Percentiles rank a stretch among this genome's conserved stretches.
Evolutionary conservation across 1,140 invertebrate species (phyloP).

Genomic region (Drosophila suzukii): DNA sequence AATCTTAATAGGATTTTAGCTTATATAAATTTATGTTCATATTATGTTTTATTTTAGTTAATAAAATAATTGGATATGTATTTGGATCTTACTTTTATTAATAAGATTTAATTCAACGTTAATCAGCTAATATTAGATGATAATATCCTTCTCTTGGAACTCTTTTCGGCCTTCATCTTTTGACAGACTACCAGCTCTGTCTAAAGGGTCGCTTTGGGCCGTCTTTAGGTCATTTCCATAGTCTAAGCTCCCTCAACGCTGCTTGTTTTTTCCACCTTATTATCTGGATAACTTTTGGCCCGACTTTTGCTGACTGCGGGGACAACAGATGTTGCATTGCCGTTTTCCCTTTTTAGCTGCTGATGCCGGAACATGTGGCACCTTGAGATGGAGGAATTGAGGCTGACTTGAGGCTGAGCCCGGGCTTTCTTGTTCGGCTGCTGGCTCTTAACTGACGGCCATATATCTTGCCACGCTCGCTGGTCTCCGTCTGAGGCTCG

Average conservation of each 20-base stretch:
- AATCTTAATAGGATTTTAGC: no score
- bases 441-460: conserved; percentile 64
- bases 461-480: conserved; percentile 77
- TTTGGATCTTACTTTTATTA: no score
- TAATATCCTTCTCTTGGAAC: not conserved
- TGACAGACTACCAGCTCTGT: conserved; percentile 4
- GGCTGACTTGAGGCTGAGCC: conserved; percentile 27
- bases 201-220: not conserved
- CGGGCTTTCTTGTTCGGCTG: conserved; percentile 37
- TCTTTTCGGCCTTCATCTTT: not conserved
- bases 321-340: conserved; percentile 68
- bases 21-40: no score
- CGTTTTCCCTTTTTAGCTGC: conserved; percentile 26
- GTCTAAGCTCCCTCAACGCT: conserved; percentile 25
- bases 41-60: no score
- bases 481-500: conserved; percentile 14
- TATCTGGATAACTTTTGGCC: conserved; percentile 56
- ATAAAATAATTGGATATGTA: no score
- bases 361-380: conserved; percentile 64
- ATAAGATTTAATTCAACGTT: no score
- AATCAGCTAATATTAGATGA: no score
- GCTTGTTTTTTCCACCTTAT: conserved; percentile 55
- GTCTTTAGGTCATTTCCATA: conserved; percentile 32
- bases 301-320: conserved; percentile 36
- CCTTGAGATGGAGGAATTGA: conserved; percentile 45